These are phyloP conservation scores for Syngnathus scovelli DNA, from an alignment of 2,113 vertebrate genomes.

Conservation along the genomic window DNA sequence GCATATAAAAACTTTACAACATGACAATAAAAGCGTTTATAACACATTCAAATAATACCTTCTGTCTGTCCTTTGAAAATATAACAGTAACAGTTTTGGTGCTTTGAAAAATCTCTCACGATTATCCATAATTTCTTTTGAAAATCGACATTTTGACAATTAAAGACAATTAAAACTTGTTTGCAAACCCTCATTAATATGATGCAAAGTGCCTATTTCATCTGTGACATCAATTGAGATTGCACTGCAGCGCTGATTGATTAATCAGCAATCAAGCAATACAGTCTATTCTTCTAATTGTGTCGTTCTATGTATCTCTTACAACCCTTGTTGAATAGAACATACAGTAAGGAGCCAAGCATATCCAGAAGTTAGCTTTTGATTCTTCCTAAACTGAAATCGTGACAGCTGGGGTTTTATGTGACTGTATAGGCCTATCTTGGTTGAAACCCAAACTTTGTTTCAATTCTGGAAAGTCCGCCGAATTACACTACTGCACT, in stretches of 20 bases:
- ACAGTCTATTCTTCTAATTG: neutral
- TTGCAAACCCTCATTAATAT: neutral
- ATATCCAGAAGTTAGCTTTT: neutral
- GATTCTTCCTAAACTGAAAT: neutral
- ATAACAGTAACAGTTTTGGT: neutral
- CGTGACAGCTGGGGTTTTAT: neutral
- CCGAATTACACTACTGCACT: neutral
- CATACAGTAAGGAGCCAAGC: neutral
- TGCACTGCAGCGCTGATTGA: neutral
- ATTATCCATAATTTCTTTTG: neutral
- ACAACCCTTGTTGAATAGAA: neutral
- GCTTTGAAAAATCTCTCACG: neutral
- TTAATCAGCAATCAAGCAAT: neutral
- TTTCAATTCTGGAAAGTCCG: neutral
- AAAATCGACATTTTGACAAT: neutral
- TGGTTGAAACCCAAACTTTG: neutral
- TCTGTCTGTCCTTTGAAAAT: neutral
- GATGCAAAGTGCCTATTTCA: neutral
- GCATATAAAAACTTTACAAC: slow-evolving; percentile 1
- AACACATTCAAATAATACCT: neutral
- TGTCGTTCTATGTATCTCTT: neutral
- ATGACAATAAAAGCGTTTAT: neutral
- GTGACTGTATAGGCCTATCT: neutral
- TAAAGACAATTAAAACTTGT: neutral
- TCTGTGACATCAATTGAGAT: neutral